phyloP scores from a whole-genome alignment of 2,797 vertebrate genomes.

The Trachurus trachurus region DNA sequence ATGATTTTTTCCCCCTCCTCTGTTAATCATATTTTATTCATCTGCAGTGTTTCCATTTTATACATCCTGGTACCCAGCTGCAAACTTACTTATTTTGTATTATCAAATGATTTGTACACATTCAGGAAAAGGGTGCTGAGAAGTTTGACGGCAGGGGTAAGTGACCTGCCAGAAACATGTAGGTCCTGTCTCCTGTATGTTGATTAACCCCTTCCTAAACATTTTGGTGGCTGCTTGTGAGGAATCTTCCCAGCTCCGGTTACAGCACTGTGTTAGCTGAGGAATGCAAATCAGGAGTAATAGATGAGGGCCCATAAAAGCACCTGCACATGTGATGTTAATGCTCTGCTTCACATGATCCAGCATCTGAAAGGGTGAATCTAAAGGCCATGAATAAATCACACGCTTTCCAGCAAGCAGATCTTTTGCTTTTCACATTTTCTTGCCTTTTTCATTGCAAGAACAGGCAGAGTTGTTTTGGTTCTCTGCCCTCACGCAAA shows the following conservation, averaged over 20 bases:
- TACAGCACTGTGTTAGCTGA: constrained; percentile 53
- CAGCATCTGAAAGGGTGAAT: constrained; percentile 78
- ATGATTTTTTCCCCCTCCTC: constrained; percentile 23
- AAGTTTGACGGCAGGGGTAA: constrained; percentile 14
- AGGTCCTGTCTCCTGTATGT: constrained; percentile 29
- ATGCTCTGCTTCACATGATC: constrained; percentile 81
- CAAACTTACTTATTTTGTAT: constrained; percentile 43
- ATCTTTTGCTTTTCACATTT: constrained; percentile 65
- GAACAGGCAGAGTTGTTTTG: constrained; percentile 68
- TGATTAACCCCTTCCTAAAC: constrained; percentile 54
- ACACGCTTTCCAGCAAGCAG: constrained; percentile 66
- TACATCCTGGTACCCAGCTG: constrained; percentile 41
- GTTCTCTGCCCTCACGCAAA: constrained; percentile 63
- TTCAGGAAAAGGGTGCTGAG: constrained; percentile 17
- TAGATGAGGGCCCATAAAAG: constrained; percentile 80
- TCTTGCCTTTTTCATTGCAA: constrained; percentile 54
- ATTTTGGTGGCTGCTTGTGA: constrained; percentile 37
- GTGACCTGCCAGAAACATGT: constrained; percentile 40
- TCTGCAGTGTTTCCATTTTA: constrained; percentile 42
- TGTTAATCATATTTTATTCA: constrained; percentile 70
- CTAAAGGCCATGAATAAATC: constrained; percentile 78
- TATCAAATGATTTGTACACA: constrained; percentile 41
- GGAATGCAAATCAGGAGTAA: constrained; percentile 82
- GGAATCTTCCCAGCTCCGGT: constrained; percentile 56
- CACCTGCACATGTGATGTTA: constrained; percentile 80